Evolutionary conservation across 2,113 vertebrate species (phyloP).

Genomic region (Ramphastos sulfuratus): DNA sequence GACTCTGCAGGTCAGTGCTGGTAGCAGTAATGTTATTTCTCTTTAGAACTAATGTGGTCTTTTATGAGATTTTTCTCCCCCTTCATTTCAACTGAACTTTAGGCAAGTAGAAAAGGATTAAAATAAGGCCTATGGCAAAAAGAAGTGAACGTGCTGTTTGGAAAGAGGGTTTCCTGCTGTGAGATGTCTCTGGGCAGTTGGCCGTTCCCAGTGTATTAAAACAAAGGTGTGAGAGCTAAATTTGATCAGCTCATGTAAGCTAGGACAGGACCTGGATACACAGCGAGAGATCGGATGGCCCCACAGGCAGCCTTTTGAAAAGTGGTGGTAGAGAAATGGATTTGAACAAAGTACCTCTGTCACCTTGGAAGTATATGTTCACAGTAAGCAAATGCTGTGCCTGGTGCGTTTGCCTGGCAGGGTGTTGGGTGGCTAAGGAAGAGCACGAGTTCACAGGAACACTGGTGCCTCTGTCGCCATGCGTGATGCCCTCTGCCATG

Average conservation of each 20-base stretch:
- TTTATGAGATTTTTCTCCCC: slow-evolving; percentile 25
- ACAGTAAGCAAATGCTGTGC: neutral
- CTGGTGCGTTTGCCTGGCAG: neutral
- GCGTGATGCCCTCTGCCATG: neutral
- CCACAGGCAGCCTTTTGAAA: neutral
- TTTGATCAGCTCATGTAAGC: neutral
- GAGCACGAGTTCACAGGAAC: neutral
- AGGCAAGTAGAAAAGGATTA: slow-evolving; percentile 41
- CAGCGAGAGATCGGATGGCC: neutral
- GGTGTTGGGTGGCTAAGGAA: neutral
- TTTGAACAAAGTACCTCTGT: neutral
- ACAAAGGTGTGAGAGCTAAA: slow-evolving; percentile 1
- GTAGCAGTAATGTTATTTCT: slow-evolving; percentile 52
- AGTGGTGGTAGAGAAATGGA: neutral
- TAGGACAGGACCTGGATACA: neutral
- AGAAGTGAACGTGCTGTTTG: slow-evolving; percentile 8
- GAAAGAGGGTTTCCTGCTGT: slow-evolving; percentile 6
- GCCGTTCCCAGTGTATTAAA: neutral
- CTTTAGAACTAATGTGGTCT: slow-evolving; percentile 52
- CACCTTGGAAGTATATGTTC: neutral
- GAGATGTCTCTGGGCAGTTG: slow-evolving; percentile 31
- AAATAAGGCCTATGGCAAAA: slow-evolving; percentile 33
- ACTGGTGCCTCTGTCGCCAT: accelerated
- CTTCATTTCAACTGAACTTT: slow-evolving; percentile 52
- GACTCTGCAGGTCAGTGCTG: slow-evolving; percentile 17